These are phyloP conservation scores for Typhlomys cinereus DNA, from an alignment of 2,113 vertebrate species.

Conservation along the genomic window DNA sequence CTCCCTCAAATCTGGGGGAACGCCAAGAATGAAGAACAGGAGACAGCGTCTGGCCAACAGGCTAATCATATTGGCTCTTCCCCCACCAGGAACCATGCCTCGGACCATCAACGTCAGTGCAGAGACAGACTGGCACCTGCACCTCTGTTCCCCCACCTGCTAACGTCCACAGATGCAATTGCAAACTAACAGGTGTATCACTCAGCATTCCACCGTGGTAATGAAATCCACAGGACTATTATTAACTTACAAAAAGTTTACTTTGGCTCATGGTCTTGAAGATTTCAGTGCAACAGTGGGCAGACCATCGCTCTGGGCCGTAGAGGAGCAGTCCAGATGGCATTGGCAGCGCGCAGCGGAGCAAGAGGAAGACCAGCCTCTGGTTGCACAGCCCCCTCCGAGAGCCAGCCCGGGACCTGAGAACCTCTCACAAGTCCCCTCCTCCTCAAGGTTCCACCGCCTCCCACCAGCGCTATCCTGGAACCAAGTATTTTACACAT, in stretches of 20 bases:
- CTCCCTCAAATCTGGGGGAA: neutral
- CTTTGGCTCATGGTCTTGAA: neutral
- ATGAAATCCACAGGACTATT: neutral
- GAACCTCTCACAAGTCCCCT: neutral
- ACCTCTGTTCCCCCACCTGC: neutral
- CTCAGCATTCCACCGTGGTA: neutral
- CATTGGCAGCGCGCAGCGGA: neutral
- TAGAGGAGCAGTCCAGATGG: neutral
- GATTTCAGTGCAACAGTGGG: neutral
- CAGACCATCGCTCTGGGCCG: neutral
- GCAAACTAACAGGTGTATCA: neutral
- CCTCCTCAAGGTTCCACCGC: neutral
- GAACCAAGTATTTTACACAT: neutral
- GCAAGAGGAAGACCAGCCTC: neutral
- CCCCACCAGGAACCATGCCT: neutral
- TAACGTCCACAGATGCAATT: neutral
- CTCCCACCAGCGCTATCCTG: neutral
- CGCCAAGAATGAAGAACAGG: neutral
- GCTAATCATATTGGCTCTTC: neutral
- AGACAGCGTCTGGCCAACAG: neutral
- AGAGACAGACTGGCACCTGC: neutral
- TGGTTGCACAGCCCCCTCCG: neutral
- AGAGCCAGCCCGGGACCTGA: neutral
- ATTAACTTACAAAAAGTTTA: neutral
- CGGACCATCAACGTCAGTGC: neutral